Evolutionary conservation across 2,888 invertebrate species (phyloP), one percentile per base, ranked within the genome.

Genomic region (Dicycla oo): DNA sequence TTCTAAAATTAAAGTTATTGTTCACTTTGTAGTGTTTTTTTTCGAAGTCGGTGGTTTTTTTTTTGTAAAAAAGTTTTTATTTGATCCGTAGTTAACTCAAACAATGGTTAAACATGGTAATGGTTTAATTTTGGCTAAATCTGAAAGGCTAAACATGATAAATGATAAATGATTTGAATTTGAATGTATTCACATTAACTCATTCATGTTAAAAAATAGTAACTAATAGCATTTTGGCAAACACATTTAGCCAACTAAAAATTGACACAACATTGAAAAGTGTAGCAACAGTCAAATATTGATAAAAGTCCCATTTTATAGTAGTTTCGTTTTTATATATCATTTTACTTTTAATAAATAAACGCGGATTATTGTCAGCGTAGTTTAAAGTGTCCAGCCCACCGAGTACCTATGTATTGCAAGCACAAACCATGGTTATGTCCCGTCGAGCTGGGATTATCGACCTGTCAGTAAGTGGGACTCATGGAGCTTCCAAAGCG

Each of bases 401-500:
- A 53, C 40, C 60, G 30, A n/a, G n/a, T n/a, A n/a, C 23, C 49
- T 54, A 47, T 56, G 43, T 56, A 78, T 38, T 66, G 58, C 53
- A 69, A 66, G 69, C 67, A 79, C 72, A 83, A 82, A 83, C 73
- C 68, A 80, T 81, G 77, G 82, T 87, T 80, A 86, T 75, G 70
- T 76, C 54, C 68, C 64, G 64, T 78, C 75, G 74, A 67, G 70
- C 66, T 60, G 66, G 84, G 85, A 88, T 88, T 88, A 87, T 82
- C 78, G 74, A 78, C 78, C 74, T 86, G 85, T 88, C 86, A 84
- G 81, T 88, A 88, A 88, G 81, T 84, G 81, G 83, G 72, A 87
- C 75, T 88, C 86, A 86, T 84, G 86, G 70, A 79, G 79, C 78
- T 84, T 83, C 81, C 81, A 85, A 86, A 86, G 67, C 76, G 66